A percentile compares a stretch with the other conserved stretches of the same genome.
These are phyloP conservation scores for Philopotamus ludificatus DNA, from an alignment of 1,140 invertebrate species.

Conservation along the genomic window DNA sequence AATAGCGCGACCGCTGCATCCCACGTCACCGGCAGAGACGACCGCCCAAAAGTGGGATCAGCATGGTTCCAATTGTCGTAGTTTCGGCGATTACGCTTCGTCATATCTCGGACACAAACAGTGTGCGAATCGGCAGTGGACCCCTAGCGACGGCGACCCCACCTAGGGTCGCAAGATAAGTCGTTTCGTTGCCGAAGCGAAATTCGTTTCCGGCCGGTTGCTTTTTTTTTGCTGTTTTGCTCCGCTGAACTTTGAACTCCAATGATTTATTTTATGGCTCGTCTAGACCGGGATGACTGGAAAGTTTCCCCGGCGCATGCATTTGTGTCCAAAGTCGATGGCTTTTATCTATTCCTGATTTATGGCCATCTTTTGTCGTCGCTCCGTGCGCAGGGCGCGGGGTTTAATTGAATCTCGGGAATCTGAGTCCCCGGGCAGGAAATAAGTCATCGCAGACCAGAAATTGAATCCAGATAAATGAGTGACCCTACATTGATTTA, in stretches of 20 bases:
- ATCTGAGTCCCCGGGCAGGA: conserved; percentile 14
- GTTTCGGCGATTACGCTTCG: too few species aligned
- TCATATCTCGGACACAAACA: background rate
- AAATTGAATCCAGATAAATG: too few species aligned
- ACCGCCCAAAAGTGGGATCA: too few species aligned
- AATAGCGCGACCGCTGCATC: too few species aligned
- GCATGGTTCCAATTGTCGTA: too few species aligned
- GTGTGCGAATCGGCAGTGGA: background rate
- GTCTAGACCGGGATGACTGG: conserved; percentile 14
- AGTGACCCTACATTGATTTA: too few species aligned
- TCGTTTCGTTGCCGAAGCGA: conserved; percentile 4
- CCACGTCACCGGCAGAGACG: too few species aligned
- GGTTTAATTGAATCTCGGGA: conserved; percentile 18
- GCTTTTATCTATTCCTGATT: conserved; percentile 22
- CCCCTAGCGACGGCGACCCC: background rate
- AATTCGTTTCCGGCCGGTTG: conserved; percentile 6
- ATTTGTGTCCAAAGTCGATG: conserved; percentile 14
- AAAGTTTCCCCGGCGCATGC: conserved; percentile 10
- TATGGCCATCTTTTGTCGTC: conserved; percentile 4
- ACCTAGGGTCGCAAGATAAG: background rate
- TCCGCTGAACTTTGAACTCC: conserved; percentile 10
- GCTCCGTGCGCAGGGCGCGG: background rate
- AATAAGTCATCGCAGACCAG: conserved; percentile 28
- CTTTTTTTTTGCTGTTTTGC: conserved; percentile 12
- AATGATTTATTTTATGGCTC: conserved; percentile 18